A percentile compares a stretch with the other conserved stretches of the same genome.
These are phyloP conservation scores for Distichodus sexfasciatus DNA, from an alignment of 2,797 vertebrate genomes.

Conservation along the genomic window DNA sequence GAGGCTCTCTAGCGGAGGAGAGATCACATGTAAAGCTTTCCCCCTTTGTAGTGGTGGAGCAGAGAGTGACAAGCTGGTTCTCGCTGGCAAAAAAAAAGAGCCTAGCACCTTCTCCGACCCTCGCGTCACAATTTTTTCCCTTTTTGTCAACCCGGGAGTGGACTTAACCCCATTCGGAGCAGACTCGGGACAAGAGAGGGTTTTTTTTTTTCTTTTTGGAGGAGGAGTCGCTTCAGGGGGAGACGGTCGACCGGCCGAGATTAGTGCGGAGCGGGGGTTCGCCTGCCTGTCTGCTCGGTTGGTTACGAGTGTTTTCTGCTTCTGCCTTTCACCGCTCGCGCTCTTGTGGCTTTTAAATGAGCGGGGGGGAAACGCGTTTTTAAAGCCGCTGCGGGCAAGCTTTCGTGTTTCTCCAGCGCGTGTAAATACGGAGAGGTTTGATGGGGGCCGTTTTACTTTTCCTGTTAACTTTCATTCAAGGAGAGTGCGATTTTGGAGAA, in stretches of 20 bases:
- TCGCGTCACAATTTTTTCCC: slow-evolving; percentile 55
- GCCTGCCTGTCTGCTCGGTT: slow-evolving; percentile 73
- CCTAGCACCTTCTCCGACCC: slow-evolving; percentile 62
- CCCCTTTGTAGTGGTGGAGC: slow-evolving; percentile 88
- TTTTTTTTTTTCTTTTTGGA: slow-evolving; percentile 66
- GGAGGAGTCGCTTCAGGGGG: slow-evolving; percentile 73
- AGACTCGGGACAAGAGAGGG: no score
- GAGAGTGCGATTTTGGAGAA: slow-evolving; percentile 9
- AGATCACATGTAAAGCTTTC: slow-evolving; percentile 89
- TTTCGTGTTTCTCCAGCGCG: slow-evolving; percentile 34
- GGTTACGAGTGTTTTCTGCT: slow-evolving; percentile 76
- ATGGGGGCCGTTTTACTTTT: slow-evolving; percentile 8
- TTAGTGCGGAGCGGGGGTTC: slow-evolving; percentile 70
- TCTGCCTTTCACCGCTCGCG: slow-evolving; percentile 65
- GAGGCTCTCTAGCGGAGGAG: slow-evolving; percentile 85
- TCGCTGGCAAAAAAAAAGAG: slow-evolving; percentile 75
- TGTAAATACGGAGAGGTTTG: neutral
- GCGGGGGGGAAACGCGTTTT: slow-evolving; percentile 57
- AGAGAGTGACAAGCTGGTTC: slow-evolving; percentile 85
- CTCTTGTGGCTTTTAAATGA: slow-evolving; percentile 68
- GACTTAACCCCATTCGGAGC: slow-evolving; percentile 51
- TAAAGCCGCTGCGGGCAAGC: slow-evolving; percentile 29
- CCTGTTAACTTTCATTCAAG: neutral
- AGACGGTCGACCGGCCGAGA: slow-evolving; percentile 70
- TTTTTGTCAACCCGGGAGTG: slow-evolving; percentile 67